Evolutionary conservation across 2,113 vertebrate species (phyloP), one percentile per base, ranked within the genome.

Genomic region (Guaruba guarouba): DNA sequence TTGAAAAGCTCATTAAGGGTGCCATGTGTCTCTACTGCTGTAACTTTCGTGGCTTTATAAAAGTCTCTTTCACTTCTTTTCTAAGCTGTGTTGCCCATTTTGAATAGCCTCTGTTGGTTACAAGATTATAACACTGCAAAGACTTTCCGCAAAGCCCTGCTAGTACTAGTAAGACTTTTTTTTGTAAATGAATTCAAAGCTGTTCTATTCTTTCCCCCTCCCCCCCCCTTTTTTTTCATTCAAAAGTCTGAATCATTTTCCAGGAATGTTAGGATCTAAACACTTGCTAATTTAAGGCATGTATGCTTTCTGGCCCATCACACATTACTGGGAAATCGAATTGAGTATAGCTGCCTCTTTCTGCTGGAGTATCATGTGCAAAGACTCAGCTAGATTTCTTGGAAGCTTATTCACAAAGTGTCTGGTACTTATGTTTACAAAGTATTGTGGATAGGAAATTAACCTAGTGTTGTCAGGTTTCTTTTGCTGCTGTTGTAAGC

Each of bases 51-150:
- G 90, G 82, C 82, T 86, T 94, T 92, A 82, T 91, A 95, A 93
- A 95, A 88, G 78, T 94, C 80, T 88, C 85, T 96, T 96, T 96
- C 93, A 95, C 66, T 91, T 89, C 66, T 92, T 91, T 87, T 82
- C 83, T 93, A 79, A 96, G 86, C 86, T 55, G 43, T 17, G 63
- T 77, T 95, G 87, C 75, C 49, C 75, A 29, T 92, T 89, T 92
- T 95, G 90, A 97, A 91, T 92, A 93, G 87, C 25, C 91, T 96
- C 84, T 88, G 46, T 88, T 92, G 93, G 67, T 87, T 92, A 67
- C 74, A 71, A 85, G 87, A 70, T 93, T 90, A 17, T 80, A 92
- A 62, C 17, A 10, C 82, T 80, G 90, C 54, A 70, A 82, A 94
- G 70, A 46, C 90, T 93, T 90, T 86, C 57, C n/a, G 75, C 41